Base-by-base conservation (phyloP, 2,113 vertebrate species). In the Dicaeum eximium region DNA sequence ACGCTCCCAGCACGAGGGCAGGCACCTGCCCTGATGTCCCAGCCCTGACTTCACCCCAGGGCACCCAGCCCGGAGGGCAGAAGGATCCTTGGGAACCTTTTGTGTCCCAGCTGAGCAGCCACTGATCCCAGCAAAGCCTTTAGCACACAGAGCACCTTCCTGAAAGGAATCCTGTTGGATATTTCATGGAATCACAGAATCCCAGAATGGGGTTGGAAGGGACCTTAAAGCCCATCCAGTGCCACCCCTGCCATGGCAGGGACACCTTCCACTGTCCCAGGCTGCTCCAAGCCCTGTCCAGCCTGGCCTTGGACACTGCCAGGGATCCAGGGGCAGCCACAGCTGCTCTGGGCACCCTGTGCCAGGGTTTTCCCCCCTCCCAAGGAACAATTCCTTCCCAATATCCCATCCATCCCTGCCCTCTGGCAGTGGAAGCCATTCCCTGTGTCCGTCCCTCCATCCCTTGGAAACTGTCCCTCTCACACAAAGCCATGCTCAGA, bases 141-240 rank as follows among this genome's bases (percentile, higher is more conserved):
- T 15, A 25, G 44, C 20, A 81, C 80, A 71, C 1, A 37, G 3
- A 66, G 31, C 2, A 19, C 30, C 19, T 45, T 62, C 21, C 51
- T 45, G 7, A 15, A 19, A n/a, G n/a, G 65, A 62, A 35, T 54
- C 30, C 24, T 10, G 1, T 2, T 4, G 18, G 19, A 33, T 30
- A 80, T 72, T 58, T 40, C 31, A 31, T n/a, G 27, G 74, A 83
- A 51, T 54, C 38, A 9, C 6, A 20, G n/a, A 70, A 70, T 24
- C 47, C 6, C 4, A 21, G 19, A 13, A 0, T 24, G 30, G 40
- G 25, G 6, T 7, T 15, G 17, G 25, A 35, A 47, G 6, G 22
- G 42, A 48, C 35, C 16, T 25, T 0, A 56, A 31, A 35, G 3
- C 24, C 2, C 56, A 30, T 0, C 30, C 40, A 2, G 8, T 25